These are phyloP conservation scores for Rhodinocichla rosea DNA, from an alignment of 2,113 vertebrate species.

Conservation along the genomic window DNA sequence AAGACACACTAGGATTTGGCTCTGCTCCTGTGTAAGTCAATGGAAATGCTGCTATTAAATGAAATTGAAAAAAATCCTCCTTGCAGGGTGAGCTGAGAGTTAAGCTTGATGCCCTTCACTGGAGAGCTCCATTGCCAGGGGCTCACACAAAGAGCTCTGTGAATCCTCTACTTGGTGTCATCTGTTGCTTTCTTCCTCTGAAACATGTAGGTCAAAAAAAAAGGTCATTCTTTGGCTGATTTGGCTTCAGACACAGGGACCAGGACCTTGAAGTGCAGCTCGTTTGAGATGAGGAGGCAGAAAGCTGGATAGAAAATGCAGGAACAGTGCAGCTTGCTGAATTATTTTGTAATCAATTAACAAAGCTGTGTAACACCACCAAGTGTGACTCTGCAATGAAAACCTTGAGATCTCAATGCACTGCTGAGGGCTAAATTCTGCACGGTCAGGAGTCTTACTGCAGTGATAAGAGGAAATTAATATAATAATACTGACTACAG, in stretches of 20 bases:
- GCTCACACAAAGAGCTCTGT: conserved; percentile 4
- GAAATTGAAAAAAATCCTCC: background rate
- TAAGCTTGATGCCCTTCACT: conserved; percentile 22
- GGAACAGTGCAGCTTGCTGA: background rate
- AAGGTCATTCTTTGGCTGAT: background rate
- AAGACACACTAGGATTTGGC: background rate
- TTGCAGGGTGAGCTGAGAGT: background rate
- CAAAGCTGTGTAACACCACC: background rate
- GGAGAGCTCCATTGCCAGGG: background rate
- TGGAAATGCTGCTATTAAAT: background rate
- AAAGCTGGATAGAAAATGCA: background rate
- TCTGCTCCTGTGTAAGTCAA: background rate
- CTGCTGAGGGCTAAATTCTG: background rate
- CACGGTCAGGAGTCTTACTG: background rate
- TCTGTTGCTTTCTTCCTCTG: conserved; percentile 45
- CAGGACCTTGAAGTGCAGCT: background rate
- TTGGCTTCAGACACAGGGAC: background rate
- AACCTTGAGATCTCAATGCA: background rate
- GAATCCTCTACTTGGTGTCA: conserved; percentile 4
- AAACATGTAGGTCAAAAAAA: background rate
- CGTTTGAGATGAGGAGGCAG: background rate
- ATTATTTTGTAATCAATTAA: conserved; percentile 35
- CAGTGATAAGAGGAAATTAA: background rate
- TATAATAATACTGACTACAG: background rate
- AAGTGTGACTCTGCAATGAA: background rate